Conservation (phyloP, 2,888 invertebrate genomes). For the Nemapogon koenigi region DNA sequence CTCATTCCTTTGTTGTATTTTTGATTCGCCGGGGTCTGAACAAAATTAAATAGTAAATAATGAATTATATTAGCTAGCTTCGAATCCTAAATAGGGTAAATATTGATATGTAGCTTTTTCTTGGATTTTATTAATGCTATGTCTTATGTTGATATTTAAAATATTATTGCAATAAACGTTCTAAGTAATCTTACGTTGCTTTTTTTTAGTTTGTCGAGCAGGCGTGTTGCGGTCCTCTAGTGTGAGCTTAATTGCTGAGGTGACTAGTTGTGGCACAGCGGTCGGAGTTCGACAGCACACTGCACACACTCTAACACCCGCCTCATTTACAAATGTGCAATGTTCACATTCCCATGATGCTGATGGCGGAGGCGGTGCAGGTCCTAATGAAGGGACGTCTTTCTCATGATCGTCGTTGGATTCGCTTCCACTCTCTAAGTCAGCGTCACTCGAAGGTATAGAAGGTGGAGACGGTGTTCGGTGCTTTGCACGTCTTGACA, state of each 20-base stretch:
- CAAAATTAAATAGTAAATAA: too few species aligned
- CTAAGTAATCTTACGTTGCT: too few species aligned
- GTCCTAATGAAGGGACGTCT: conserved; percentile 38
- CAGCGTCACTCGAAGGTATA: conserved; percentile 63
- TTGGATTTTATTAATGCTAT: too few species aligned
- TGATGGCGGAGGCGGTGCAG: conserved; percentile 58
- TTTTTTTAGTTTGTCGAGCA: too few species aligned
- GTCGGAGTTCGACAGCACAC: conserved; percentile 87
- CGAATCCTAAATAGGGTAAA: too few species aligned
- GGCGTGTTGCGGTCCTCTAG: too few species aligned
- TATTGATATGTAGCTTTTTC: too few species aligned
- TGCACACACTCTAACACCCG: conserved; percentile 79
- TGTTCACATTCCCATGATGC: conserved; percentile 87
- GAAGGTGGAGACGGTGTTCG: conserved; percentile 49
- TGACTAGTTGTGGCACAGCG: conserved; percentile 32
- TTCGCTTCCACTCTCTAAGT: conserved; percentile 63
- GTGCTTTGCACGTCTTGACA: conserved; percentile 62
- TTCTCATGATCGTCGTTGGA: conserved; percentile 14
- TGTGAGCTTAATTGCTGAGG: too few species aligned
- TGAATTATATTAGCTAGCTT: too few species aligned
- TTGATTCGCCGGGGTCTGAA: neutral
- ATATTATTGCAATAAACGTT: too few species aligned
- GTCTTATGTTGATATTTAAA: too few species aligned
- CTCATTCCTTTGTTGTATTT: conserved; percentile 22
- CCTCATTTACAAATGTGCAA: conserved; percentile 87